Evolutionary conservation across 2,797 vertebrate species (phyloP).

Genomic region (Danio jaintianensis): DNA sequence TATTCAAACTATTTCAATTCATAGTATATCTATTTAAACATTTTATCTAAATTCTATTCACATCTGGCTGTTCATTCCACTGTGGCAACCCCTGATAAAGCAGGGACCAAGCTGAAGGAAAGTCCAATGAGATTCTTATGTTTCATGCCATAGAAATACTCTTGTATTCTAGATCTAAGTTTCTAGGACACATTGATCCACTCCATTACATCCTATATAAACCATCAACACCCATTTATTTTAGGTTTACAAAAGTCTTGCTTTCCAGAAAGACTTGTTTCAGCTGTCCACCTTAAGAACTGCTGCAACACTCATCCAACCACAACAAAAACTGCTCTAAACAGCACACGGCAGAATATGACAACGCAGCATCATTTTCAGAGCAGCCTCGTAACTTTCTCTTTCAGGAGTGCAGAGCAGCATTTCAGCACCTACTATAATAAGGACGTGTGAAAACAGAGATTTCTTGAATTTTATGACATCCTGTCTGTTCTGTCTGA

Average conservation of each 20-base stretch:
- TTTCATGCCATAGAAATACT: not conserved
- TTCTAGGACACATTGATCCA: not conserved
- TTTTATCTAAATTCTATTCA: too few relatives aligned
- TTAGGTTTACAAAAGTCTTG: too few relatives aligned
- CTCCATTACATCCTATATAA: not conserved
- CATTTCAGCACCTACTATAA: conserved; percentile 15
- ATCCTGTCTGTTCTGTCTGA: not conserved
- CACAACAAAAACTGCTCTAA: not conserved
- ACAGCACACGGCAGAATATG: conserved; percentile 3
- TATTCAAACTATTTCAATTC: too few relatives aligned
- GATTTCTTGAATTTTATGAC: conserved; percentile 7
- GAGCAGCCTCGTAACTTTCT: conserved; percentile 4
- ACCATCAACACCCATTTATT: not conserved
- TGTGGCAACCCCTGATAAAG: too few relatives aligned
- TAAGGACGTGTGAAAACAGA: conserved; percentile 28
- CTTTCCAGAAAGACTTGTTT: not conserved
- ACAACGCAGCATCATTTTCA: conserved; percentile 12
- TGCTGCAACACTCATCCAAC: not conserved
- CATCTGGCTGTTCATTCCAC: too few relatives aligned
- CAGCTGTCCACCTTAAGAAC: not conserved
- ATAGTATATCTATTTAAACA: too few relatives aligned
- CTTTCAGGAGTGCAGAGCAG: conserved; percentile 20
- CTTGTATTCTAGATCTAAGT: not conserved
- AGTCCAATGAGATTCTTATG: too few relatives aligned
- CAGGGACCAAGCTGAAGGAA: too few relatives aligned